phyloP scores from a whole-genome alignment of 2,113 vertebrate species.

The Emydura subglobosa region DNA sequence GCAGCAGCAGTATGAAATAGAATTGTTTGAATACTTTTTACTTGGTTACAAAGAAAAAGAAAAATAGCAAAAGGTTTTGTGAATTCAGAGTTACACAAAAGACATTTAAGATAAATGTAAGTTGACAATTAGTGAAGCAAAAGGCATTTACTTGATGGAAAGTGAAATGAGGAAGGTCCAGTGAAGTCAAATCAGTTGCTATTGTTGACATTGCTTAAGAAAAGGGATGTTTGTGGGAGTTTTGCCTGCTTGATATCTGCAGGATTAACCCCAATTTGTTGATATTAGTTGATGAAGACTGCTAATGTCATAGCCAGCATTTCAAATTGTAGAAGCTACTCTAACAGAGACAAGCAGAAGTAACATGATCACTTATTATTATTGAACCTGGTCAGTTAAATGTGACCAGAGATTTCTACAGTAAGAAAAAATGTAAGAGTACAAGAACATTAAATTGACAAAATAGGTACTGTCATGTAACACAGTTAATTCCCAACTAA shows the following conservation, averaged over 20 bases:
- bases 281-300: not conserved
- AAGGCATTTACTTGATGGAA: not conserved
- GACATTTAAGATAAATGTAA: not conserved
- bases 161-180: not conserved
- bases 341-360: not conserved
- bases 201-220: not conserved
- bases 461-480: not conserved
- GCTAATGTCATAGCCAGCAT: fast-evolving
- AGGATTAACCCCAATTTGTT: not conserved
- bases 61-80: not conserved
- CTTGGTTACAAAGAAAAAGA: not conserved
- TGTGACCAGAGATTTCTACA: not conserved
- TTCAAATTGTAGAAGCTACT: not conserved
- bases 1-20: not conserved
- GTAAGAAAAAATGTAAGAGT: no score
- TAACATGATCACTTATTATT: not conserved
- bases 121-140: not conserved
- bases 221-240: not conserved
- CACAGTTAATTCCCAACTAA: not conserved
- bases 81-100: not conserved
- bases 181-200: not conserved
- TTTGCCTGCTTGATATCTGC: not conserved
- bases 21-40: not conserved
- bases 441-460: not conserved
- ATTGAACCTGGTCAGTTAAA: not conserved